A percentile compares a stretch with the other conserved stretches of the same genome.
Conservation (phyloP, 2,113 vertebrate genomes). For the Hepsetus odoe region DNA sequence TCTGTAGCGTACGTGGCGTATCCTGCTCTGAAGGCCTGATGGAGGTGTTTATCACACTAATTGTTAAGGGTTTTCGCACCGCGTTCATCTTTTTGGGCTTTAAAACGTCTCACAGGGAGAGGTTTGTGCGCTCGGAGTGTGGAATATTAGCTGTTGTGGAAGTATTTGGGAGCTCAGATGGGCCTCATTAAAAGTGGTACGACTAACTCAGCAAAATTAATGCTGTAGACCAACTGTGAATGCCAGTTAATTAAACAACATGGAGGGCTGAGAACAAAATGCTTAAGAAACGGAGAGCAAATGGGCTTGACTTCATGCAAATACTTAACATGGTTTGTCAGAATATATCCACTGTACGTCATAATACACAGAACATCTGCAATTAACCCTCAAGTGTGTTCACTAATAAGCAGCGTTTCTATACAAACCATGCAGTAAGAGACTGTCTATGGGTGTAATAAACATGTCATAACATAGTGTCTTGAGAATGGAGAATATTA, state of each 20-base stretch:
- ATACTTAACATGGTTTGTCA: background rate
- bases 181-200: conserved; percentile 45
- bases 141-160: conserved; percentile 38
- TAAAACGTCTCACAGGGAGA: conserved; percentile 42
- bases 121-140: conserved; percentile 33
- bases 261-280: conserved; percentile 38
- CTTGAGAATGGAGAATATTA: no score
- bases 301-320: conserved; percentile 5
- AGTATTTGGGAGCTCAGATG: conserved; percentile 41
- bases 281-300: conserved; percentile 20
- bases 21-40: background rate
- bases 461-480: background rate
- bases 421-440: no score
- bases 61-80: conserved; percentile 40
- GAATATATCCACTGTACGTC: background rate
- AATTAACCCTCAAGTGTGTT: no score
- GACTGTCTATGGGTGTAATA: background rate
- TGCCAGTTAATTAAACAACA: conserved; percentile 49
- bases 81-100: conserved; percentile 35
- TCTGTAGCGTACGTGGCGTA: background rate
- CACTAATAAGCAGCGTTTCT: no score
- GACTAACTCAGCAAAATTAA: conserved; percentile 50
- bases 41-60: conserved; percentile 31
- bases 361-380: no score
- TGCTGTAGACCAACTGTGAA: conserved; percentile 46